Base-by-base conservation (phyloP, 2,797 vertebrate species). In the Taenioides sp. region DNA sequence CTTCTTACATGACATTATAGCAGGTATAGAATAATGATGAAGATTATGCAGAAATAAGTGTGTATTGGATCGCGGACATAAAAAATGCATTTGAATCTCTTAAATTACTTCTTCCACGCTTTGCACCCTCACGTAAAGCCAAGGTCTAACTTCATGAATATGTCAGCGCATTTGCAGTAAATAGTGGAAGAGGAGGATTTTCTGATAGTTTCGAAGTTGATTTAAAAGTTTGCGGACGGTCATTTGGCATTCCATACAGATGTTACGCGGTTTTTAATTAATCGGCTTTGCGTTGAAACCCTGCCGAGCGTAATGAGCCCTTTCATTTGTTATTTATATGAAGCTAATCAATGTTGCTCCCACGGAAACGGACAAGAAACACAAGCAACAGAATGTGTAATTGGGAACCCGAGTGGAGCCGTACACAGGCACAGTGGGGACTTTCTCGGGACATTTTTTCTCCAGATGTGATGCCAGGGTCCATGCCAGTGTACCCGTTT, bases 31-130 rank as follows among this genome's bases (percentile, higher is more conserved):
- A 92, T 91, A 90, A 86, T 90, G 84, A 92, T 89, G 86, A 89
- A 72, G 76, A 90, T 86, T 87, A 91, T 92, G 87, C 84, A 89
- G 88, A 84, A 87, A 93, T 92, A 92, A 89, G 83, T 75, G 65
- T 69, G 69, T 86, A 90, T 91, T 80, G 87, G 84, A 87, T 91
- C 88, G 78, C 76, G 69, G 63, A 28, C 89, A 90, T 94, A 69
- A 92, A 93, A 91, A 88, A 92, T 93, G 72, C 49, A 91, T 88
- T 87, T 61, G 67, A 71, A 68, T 75, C 76, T 83, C 52, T 72
- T 86, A 80, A 89, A 91, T 93, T 80, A 85, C 80, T 80, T 80
- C 81, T 85, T 87, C 66, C 50, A 76, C 74, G 74, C 76, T 63
- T 65, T 76, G 77, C 28, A 70, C 64, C 62, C 60, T 65, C 66